Evolutionary conservation across 2,797 vertebrate genomes (phyloP).

Genomic region (Helicolenus hilgendorfi): DNA sequence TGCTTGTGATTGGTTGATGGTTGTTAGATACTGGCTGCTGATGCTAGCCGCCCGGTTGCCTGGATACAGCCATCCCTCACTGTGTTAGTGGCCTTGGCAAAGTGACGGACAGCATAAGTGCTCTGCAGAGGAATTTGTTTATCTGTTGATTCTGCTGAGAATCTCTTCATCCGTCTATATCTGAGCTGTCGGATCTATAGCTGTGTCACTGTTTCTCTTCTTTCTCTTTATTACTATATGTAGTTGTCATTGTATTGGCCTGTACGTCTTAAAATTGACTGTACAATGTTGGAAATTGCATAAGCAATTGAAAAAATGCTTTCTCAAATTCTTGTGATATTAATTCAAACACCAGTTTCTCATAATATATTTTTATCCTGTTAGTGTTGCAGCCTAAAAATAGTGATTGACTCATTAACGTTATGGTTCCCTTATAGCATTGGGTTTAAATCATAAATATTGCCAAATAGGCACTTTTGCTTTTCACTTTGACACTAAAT

Average conservation of each 20-base stretch:
- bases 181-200: slow-evolving; percentile 15
- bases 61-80: slow-evolving; percentile 88
- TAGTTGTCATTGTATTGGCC: neutral
- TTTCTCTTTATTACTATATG: neutral
- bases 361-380: neutral
- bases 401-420: neutral
- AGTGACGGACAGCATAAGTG: slow-evolving; percentile 87
- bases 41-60: slow-evolving; percentile 83
- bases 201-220: neutral
- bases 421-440: neutral
- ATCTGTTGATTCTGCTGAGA: slow-evolving; percentile 69
- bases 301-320: neutral
- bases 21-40: slow-evolving; percentile 74
- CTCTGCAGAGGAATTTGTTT: slow-evolving; percentile 82
- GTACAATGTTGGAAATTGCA: neutral
- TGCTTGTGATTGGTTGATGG: slow-evolving; percentile 84
- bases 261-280: neutral
- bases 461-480: neutral
- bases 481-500: neutral
- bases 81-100: slow-evolving; percentile 90
- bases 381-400: neutral
- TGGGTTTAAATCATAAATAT: neutral
- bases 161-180: slow-evolving; percentile 63
- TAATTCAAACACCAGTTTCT: neutral
- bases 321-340: neutral